Conservation (phyloP, 2,797 vertebrate species). For the Myotis vivesi region DNA sequence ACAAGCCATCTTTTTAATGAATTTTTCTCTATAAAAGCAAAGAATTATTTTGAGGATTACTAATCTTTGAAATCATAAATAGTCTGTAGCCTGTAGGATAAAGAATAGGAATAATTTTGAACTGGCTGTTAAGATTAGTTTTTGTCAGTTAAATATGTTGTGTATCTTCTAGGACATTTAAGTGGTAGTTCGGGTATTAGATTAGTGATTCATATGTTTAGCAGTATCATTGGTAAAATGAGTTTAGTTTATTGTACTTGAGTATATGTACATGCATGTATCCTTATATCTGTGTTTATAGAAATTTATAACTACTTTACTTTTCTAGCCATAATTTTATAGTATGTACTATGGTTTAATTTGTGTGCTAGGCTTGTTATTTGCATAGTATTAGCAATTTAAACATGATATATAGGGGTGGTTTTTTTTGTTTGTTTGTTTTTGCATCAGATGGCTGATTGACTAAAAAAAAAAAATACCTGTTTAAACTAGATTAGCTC, state of each 20-base stretch:
- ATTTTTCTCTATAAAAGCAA: conserved; percentile 15
- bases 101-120: conserved; percentile 40
- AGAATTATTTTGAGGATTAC: conserved; percentile 14
- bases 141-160: neutral
- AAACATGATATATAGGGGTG: neutral
- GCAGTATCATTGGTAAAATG: conserved; percentile 23
- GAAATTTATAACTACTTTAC: neutral
- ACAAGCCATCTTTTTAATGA: conserved; percentile 6
- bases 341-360: neutral
- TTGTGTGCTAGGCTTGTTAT: neutral
- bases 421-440: no score
- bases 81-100: neutral
- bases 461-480: neutral
- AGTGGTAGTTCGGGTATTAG: neutral
- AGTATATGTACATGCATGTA: neutral
- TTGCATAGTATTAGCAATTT: conserved; percentile 18
- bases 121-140: conserved; percentile 36
- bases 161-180: neutral
- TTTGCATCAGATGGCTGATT: neutral
- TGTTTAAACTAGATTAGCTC: neutral
- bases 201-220: conserved; percentile 23
- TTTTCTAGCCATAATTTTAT: neutral
- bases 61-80: conserved; percentile 10
- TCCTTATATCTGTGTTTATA: neutral
- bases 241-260: conserved; percentile 17